Evolutionary conservation across 37 sponge, comb jelly and placozoan genomes (phyloP), one percentile per base, ranked within the genome.

Genomic region (Diacarnus erythraeanus): DNA sequence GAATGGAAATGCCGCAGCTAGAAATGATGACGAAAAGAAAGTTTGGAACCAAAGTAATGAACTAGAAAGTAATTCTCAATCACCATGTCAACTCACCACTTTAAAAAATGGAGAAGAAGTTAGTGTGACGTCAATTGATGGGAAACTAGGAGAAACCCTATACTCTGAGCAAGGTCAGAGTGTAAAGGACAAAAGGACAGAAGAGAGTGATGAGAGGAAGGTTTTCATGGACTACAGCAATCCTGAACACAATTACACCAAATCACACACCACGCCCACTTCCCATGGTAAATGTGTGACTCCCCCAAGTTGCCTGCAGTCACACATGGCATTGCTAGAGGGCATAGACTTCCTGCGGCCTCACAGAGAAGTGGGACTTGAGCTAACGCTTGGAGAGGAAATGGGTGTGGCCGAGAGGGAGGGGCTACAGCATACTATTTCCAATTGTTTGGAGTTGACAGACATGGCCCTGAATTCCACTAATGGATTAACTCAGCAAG

Each of bases 161-260:
- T 15, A 15, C 10, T 47, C 51, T 15, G 51, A 47, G 51, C 10
- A 6, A 47, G 29, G 30, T 17, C 9, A 17, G 34, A 10, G 2
- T 65, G 34, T 15, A 31, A 35, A 30, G 2, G 26, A 27, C 18
- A 27, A 10, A 59, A 59, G 60, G 18, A n/a, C 60, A 59, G 34
- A 5, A 10, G 31, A 30, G 9, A 15, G 38, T 71, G 71, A 71
- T 25, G 42, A 20, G 35, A 10, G 3, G 38, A 3, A 33, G 17
- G 61, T 74, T 23, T 54, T 56, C 57, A 8, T 37, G 0, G 88
- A 88, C 61, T 72, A 51, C 54, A 63, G 57, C 60, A 69, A 78
- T 39, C 78, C 69, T 30, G 88, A 88, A 29, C 88, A 88, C 77
- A 88, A 57, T 65, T 88, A 88, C 79, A 70, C 78, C 58, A 51